Evolutionary conservation across 2,113 vertebrate species (phyloP).

Genomic region (Cercopithecus mona): DNA sequence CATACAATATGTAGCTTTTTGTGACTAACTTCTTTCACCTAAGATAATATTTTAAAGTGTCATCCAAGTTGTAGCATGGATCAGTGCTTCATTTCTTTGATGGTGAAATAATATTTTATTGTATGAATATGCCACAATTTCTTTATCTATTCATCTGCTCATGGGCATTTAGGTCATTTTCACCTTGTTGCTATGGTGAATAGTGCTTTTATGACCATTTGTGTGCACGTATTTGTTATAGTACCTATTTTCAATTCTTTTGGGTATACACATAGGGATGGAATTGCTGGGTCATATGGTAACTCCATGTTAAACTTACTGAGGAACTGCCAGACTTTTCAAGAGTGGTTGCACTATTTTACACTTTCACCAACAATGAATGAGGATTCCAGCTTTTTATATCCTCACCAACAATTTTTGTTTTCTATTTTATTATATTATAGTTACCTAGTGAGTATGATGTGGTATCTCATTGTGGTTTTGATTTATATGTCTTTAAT

Average conservation of each 20-base stretch:
- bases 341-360: neutral
- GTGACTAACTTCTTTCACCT: neutral
- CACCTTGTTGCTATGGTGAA: neutral
- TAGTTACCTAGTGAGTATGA: neutral
- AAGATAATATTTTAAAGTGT: neutral
- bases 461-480: neutral
- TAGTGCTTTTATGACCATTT: neutral
- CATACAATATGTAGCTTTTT: neutral
- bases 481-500: neutral
- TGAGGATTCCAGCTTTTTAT: neutral
- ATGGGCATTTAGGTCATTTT: neutral
- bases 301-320: neutral
- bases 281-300: neutral
- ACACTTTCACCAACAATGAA: neutral
- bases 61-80: neutral
- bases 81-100: neutral
- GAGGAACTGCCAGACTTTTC: neutral
- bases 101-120: neutral
- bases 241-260: neutral
- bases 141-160: neutral
- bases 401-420: neutral
- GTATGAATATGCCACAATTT: neutral
- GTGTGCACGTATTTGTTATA: neutral
- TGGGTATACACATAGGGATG: neutral
- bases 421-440: neutral